Evolutionary conservation across 2,797 vertebrate genomes (phyloP), one percentile per base, ranked within the genome.

Genomic region (Nothura maculosa): DNA sequence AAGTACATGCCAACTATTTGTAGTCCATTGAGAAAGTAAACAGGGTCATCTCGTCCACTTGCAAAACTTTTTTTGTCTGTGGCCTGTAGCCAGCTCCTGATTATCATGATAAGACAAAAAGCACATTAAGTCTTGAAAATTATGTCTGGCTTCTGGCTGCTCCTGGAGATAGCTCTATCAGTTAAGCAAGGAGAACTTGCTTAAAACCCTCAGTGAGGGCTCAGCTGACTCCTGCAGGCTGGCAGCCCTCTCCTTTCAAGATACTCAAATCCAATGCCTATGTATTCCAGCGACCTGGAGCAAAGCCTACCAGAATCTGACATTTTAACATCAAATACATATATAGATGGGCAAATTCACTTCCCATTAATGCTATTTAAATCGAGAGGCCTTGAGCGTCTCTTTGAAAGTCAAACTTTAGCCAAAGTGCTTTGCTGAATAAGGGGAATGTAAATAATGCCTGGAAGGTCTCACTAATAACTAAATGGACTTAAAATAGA

Each of bases 91-190:
- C 95, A 91, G 61, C 87, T 87, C 85, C 93, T 85, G 95, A 97
- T 97, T 81, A 80, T 69, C 52, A 60, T 83, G 97, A 97, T 97
- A 97, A 97, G 92, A 93, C 5, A 5, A 79, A 78, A 92, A 70
- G 8, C 83, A 93, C 93, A 91, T 90, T 87, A 94, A 94, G 87
- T 91, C 90, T 75, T 84, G 93, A 92, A 94, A 95, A 94, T 94
- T 63, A 90, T 89, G 96, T 96, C 95, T 97, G 95, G 94, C 94
- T 93, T 96, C 78, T 95, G 90, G 94, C 93, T 95, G 94, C 85
- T 96, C n/a, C 87, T 75, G 40, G 83, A 93, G 91, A 96, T 88
- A 94, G 82, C 83, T 94, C 82, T 94, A 96, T 96, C 94, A 94
- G 91, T 92, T 94, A 94, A 93, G 76, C 36, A 81, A 73, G 50